These are phyloP conservation scores for Globodera rostochiensis DNA, from an alignment of 1,140 invertebrate species.

Conservation along the genomic window DNA sequence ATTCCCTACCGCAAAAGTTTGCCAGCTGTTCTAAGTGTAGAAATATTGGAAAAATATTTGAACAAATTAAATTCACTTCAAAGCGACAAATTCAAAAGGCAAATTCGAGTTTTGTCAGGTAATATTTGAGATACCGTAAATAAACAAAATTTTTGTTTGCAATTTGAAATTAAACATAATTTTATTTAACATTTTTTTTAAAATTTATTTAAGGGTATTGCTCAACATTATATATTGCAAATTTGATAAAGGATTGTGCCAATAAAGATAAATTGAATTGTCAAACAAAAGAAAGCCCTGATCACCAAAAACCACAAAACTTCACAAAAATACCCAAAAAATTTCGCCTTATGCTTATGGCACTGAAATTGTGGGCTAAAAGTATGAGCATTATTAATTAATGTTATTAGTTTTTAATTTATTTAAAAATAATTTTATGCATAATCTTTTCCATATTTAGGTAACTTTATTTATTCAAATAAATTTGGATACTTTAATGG, in stretches of 20 bases:
- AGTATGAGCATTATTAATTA: conserved; percentile 6
- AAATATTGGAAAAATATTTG: background rate
- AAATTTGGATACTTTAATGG: conserved; percentile 73
- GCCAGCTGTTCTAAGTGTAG: background rate
- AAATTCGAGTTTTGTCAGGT: background rate
- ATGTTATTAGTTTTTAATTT: conserved; percentile 66
- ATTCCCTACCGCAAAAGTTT: background rate
- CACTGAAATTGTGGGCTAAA: conserved; percentile 21
- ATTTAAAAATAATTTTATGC: too few relatives aligned
- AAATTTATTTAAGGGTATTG: background rate
- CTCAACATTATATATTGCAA: background rate
- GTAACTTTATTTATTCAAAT: conserved; percentile 75
- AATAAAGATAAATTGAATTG: background rate
- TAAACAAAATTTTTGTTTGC: background rate
- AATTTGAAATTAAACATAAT: too few relatives aligned
- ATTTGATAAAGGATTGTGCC: background rate
- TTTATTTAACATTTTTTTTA: too few relatives aligned
- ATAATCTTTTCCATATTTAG: conserved; percentile 64
- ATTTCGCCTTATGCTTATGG: background rate
- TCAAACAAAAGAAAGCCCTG: background rate
- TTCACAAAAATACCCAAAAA: background rate
- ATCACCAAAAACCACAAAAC: too few relatives aligned
- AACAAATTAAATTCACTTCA: background rate
- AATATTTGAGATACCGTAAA: background rate
- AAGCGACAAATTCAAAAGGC: background rate